These are phyloP conservation scores for Strigamia maritima DNA, from an alignment of 2,888 invertebrate genomes.

Conservation along the genomic window DNA sequence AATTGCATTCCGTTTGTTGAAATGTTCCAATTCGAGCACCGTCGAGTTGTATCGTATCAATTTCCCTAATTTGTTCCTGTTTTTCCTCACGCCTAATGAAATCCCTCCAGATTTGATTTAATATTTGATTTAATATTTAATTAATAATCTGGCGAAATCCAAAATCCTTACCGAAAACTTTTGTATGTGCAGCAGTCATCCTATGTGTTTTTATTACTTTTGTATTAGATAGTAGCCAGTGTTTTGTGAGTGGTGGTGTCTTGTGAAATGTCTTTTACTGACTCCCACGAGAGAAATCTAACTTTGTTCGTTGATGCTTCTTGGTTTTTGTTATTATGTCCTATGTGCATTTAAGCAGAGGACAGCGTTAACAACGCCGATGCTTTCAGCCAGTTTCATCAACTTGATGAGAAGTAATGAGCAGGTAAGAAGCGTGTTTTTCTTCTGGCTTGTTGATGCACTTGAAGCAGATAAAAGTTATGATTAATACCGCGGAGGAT, in stretches of 20 bases:
- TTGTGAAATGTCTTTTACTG: neutral
- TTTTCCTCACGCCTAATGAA: neutral
- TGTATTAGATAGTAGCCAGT: neutral
- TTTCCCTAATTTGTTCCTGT: neutral
- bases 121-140: too few species aligned
- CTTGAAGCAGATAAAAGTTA: constrained; percentile 8
- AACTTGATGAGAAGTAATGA: constrained; percentile 9
- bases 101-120: neutral
- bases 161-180: neutral
- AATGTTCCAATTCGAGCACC: too few species aligned
- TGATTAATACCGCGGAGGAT: neutral
- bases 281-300: neutral
- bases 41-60: too few species aligned
- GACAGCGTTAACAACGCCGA: constrained; percentile 1
- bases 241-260: constrained; percentile 5
- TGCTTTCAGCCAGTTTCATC: neutral
- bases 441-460: neutral
- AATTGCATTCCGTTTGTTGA: too few species aligned
- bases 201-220: neutral
- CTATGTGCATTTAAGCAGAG: constrained; percentile 5
- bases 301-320: neutral
- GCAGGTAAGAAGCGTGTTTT: neutral
- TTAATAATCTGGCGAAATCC: too few species aligned
- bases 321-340: neutral
- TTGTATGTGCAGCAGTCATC: neutral